Conservation (phyloP, 2,888 invertebrate species). For the Xylota segnis region DNA sequence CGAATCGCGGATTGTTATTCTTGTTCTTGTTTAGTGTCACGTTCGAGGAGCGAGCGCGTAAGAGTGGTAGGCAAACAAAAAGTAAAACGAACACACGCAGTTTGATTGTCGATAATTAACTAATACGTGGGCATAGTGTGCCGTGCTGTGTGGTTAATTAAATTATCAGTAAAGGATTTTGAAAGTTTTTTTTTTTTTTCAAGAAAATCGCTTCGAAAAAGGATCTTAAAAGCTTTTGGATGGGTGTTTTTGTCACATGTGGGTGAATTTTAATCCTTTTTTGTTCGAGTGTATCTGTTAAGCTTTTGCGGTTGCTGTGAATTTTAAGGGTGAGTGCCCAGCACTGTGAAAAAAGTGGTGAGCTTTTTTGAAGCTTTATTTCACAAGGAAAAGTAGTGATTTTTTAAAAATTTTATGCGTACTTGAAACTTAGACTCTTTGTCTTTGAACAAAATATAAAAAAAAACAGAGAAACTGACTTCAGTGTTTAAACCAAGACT, state of each 20-base stretch:
- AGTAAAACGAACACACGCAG: conserved; percentile 25
- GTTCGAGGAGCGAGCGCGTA: conserved; percentile 49
- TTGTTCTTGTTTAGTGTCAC: conserved; percentile 49
- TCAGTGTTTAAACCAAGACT: too few species aligned
- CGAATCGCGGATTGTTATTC: conserved; percentile 35
- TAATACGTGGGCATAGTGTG: conserved; percentile 44
- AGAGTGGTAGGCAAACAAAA: conserved; percentile 43
- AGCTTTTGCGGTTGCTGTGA: not conserved
- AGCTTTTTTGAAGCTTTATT: conserved; percentile 4
- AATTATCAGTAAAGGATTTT: not conserved
- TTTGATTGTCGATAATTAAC: conserved; percentile 30
- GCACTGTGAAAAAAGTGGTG: conserved; percentile 1
- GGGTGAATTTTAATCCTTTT: not conserved
- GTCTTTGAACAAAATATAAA: too few species aligned
- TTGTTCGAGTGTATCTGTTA: not conserved
- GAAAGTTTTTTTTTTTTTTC: not conserved
- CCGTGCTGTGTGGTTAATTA: conserved; percentile 15
- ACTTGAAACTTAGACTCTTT: too few species aligned
- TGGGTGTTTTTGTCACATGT: not conserved
- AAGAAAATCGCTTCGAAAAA: not conserved
- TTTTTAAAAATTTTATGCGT: too few species aligned
- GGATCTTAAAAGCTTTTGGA: conserved; percentile 3
- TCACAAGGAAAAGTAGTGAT: not conserved
- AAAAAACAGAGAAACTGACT: too few species aligned
- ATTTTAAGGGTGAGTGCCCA: not conserved